Evolutionary conservation across 2,888 invertebrate genomes (phyloP).

Genomic region (Oscheius myriophilus): DNA sequence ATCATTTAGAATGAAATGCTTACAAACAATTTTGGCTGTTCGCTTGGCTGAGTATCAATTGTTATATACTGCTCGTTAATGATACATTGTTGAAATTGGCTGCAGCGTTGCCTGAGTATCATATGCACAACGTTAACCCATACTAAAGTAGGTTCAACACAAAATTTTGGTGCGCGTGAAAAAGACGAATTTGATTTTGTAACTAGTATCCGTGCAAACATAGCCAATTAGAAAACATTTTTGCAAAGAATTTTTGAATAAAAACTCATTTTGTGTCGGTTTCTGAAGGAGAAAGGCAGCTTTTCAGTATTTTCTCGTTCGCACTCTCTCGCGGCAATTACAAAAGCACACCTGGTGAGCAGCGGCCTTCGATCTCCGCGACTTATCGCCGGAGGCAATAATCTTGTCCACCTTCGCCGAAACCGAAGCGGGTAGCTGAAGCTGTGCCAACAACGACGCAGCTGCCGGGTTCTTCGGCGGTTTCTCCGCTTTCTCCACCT

Average conservation of each 20-base stretch:
- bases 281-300: background rate
- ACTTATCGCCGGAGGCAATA: conserved; percentile 54
- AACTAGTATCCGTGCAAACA: background rate
- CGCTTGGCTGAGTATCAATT: too few species aligned
- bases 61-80: too few species aligned
- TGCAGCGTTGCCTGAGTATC: too few species aligned
- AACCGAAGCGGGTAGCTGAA: conserved; percentile 66
- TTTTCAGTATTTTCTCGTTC: background rate
- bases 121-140: too few species aligned
- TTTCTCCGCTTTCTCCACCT: conserved; percentile 14
- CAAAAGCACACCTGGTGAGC: conserved; percentile 1
- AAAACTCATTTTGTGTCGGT: background rate
- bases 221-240: background rate
- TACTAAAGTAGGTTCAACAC: too few species aligned
- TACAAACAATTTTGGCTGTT: too few species aligned
- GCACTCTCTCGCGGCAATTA: too few species aligned
- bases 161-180: too few species aligned
- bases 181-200: too few species aligned
- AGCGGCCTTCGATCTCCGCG: conserved; percentile 26
- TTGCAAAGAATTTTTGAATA: background rate
- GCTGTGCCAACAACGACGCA: conserved; percentile 56
- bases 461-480: conserved; percentile 32
- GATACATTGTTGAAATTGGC: too few species aligned
- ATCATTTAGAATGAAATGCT: too few species aligned
- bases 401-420: conserved; percentile 68